Evolutionary conservation across 37 sponge, comb jelly and placozoan species (phyloP).

Genomic region (Geodia barretti): DNA sequence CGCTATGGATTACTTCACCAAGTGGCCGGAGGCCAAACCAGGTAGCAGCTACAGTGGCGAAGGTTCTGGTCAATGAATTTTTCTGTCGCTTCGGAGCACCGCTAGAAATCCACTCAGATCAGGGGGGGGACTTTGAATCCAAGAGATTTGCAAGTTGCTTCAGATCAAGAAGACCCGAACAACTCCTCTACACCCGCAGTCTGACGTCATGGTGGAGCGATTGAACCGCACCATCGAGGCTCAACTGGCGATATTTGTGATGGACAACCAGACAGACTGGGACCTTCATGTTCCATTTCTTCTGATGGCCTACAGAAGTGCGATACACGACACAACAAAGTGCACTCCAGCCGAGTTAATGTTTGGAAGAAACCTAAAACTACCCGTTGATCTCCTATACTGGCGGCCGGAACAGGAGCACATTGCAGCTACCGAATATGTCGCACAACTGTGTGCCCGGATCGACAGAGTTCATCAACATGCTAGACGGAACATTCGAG

Average conservation of each 20-base stretch:
- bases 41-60: constrained; percentile 10
- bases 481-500: not conserved
- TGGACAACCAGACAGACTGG: constrained; percentile 25
- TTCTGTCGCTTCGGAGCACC: constrained; percentile 28
- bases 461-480: not conserved
- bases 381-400: constrained; percentile 26
- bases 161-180: constrained; percentile 22
- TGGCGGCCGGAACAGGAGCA: constrained; percentile 20
- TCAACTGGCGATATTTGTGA: constrained; percentile 9
- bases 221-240: constrained; percentile 31
- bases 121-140: constrained; percentile 33
- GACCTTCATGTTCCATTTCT: constrained; percentile 12
- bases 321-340: constrained; percentile 16
- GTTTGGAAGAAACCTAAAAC: constrained; percentile 15
- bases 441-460: not conserved
- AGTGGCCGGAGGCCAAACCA: constrained; percentile 12
- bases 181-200: constrained; percentile 13
- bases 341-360: constrained; percentile 9
- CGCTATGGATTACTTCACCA: constrained; percentile 10
- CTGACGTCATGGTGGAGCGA: constrained; percentile 46
- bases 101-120: constrained; percentile 18
- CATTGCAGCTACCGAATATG: not conserved
- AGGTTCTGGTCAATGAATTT: constrained; percentile 10
- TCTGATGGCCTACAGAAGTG: constrained; percentile 26
- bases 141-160: constrained; percentile 21